Percentiles rank a stretch among this genome's conserved stretches.
phyloP scores from a whole-genome alignment of 2,113 vertebrate species.

The Syngnathus scovelli region DNA sequence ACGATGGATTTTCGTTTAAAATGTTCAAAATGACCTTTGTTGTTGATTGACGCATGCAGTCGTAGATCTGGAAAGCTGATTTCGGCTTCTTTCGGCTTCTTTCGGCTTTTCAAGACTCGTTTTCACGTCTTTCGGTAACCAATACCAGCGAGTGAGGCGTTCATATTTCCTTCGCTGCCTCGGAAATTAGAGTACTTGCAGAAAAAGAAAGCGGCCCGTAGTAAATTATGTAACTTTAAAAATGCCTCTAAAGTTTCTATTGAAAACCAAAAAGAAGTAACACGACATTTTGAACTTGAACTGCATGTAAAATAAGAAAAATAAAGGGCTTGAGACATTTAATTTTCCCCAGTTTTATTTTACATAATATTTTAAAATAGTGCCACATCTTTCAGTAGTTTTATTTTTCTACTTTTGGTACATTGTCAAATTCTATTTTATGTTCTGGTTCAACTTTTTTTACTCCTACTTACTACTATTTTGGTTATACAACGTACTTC shows the following conservation, averaged over 20 bases:
- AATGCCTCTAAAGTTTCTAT: no score
- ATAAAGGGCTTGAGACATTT: no score
- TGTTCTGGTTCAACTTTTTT: neutral
- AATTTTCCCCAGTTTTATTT: no score
- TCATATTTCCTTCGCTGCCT: neutral
- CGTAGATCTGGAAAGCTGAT: neutral
- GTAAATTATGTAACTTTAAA: no score
- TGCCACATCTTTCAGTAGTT: no score
- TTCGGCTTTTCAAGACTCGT: neutral
- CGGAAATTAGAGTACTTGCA: neutral
- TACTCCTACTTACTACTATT: neutral
- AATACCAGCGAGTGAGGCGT: neutral
- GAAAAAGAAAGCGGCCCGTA: no score
- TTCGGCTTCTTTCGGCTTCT: neutral
- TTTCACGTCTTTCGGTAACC: neutral
- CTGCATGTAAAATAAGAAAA: no score
- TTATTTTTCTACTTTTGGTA: no score
- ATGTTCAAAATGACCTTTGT: neutral
- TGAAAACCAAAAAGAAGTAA: no score
- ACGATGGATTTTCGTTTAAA: neutral
- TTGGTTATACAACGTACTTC: neutral
- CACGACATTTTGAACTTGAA: no score
- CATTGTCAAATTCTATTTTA: neutral
- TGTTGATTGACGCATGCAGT: neutral
- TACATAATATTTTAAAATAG: no score